Conservation (phyloP, 2,797 vertebrate species). For the Triplophysa bombifrons region DNA sequence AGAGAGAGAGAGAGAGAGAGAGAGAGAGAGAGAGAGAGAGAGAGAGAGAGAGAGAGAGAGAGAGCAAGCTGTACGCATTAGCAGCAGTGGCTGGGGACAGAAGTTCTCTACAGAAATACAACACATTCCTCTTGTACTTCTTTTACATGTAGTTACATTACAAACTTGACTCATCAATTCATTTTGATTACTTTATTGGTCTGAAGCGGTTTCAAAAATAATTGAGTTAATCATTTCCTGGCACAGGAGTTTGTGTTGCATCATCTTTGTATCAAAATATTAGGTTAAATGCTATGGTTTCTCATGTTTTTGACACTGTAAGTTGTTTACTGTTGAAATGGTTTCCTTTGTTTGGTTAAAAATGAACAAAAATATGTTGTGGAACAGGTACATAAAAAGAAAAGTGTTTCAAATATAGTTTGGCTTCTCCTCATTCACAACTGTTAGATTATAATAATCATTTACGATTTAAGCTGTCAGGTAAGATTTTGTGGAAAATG, state of each 20-base stretch:
- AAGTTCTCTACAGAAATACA: conserved; percentile 16
- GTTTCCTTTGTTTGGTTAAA: too few relatives aligned
- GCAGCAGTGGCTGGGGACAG: conserved; percentile 63
- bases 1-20: conserved; percentile 19
- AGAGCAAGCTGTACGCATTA: conserved; percentile 61
- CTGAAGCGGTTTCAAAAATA: background rate
- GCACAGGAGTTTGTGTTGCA: background rate
- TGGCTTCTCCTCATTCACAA: too few relatives aligned
- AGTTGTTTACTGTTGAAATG: too few relatives aligned
- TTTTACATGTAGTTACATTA: background rate
- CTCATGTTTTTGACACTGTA: too few relatives aligned
- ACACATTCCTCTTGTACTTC: background rate
- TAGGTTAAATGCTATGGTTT: too few relatives aligned
- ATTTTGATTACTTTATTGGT: too few relatives aligned
- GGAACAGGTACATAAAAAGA: too few relatives aligned
- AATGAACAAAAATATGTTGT: background rate
- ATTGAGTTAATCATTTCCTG: background rate
- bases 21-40: background rate
- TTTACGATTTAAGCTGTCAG: too few relatives aligned
- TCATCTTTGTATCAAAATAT: background rate
- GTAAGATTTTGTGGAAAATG: too few relatives aligned
- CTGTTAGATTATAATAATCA: too few relatives aligned
- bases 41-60: background rate
- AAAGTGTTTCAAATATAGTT: too few relatives aligned
- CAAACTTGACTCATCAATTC: background rate